Evolutionary conservation across 2,888 invertebrate genomes (phyloP).

Genomic region (Drosophila ezoana): DNA sequence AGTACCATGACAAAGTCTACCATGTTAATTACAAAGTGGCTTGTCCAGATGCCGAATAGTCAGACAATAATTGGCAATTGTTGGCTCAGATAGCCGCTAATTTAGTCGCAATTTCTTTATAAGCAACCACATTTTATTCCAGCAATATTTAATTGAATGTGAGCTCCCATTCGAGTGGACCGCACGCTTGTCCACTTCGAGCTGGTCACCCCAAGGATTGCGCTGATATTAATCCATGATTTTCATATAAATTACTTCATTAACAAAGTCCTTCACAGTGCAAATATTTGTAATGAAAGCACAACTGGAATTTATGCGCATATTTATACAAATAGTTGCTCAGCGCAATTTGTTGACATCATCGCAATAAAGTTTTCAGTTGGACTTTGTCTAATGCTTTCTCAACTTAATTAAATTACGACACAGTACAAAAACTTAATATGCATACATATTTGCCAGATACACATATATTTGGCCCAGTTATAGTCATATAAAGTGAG

Average conservation of each 20-base stretch:
- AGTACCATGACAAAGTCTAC: slow-evolving; percentile 31
- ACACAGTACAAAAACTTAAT: no score
- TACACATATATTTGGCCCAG: no score
- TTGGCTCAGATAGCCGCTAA: slow-evolving; percentile 10
- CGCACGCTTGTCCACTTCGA: slow-evolving; percentile 32
- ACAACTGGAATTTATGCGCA: slow-evolving; percentile 40
- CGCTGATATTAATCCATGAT: slow-evolving; percentile 63
- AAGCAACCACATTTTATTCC: background rate
- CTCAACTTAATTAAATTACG: no score
- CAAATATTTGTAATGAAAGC: slow-evolving; percentile 50
- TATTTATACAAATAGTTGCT: slow-evolving; percentile 21
- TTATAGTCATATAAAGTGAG: no score
- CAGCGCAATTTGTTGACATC: slow-evolving; percentile 51
- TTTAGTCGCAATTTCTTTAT: slow-evolving; percentile 10
- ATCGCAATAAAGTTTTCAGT: slow-evolving; percentile 20
- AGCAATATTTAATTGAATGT: slow-evolving; percentile 35
- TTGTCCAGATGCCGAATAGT: background rate
- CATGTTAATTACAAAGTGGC: slow-evolving; percentile 64
- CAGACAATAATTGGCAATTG: no score
- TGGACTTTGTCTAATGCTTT: no score
- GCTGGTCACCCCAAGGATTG: slow-evolving; percentile 50
- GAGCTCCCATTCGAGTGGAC: background rate
- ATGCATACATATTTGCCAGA: no score
- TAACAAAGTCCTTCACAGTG: slow-evolving; percentile 41
- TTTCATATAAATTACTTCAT: slow-evolving; percentile 75